phyloP scores from a whole-genome alignment of 2,113 vertebrate species.

The Lipophrys pholis region DNA sequence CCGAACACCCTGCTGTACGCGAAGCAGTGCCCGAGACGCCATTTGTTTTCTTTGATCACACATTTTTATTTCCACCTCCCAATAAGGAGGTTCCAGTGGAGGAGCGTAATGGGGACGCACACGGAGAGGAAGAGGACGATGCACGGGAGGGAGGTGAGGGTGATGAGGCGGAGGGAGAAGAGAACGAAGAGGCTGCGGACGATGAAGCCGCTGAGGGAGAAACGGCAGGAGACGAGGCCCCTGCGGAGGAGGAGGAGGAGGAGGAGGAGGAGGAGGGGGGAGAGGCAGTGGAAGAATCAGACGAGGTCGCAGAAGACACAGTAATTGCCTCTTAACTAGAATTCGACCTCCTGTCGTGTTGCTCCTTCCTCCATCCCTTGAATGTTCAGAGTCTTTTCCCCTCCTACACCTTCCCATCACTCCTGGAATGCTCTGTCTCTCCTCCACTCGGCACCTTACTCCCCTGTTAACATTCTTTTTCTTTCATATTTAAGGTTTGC shows the following conservation, averaged over 20 bases:
- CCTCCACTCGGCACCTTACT: conserved; percentile 17
- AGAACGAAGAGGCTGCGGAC: conserved; percentile 23
- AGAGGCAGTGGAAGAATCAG: conserved; percentile 42
- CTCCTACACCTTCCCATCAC: conserved; percentile 28
- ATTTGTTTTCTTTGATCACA: conserved; percentile 22
- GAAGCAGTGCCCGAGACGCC: neutral
- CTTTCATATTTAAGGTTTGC: conserved; percentile 46
- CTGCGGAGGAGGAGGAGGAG: conserved; percentile 18
- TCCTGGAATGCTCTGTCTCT: conserved; percentile 49
- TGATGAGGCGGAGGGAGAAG: conserved; percentile 44
- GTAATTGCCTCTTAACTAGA: conserved; percentile 67
- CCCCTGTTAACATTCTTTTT: conserved; percentile 30
- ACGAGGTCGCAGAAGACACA: conserved; percentile 73
- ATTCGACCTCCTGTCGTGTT: conserved; percentile 10
- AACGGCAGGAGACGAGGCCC: conserved; percentile 29
- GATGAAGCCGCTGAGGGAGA: conserved; percentile 54
- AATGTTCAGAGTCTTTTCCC: conserved; percentile 28
- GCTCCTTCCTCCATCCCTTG: conserved; percentile 17
- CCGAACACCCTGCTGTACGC: neutral
- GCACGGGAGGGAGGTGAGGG: conserved; percentile 26
- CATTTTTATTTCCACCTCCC: conserved; percentile 56
- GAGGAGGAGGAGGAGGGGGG: conserved; percentile 22
- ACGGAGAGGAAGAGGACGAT: conserved; percentile 39
- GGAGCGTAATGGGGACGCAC: conserved; percentile 70
- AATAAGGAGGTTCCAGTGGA: conserved; percentile 69